Percentiles rank a stretch among this genome's conserved stretches.
These are phyloP conservation scores for Leptopilina syphax DNA, from an alignment of 2,888 invertebrate species.

Conservation along the genomic window DNA sequence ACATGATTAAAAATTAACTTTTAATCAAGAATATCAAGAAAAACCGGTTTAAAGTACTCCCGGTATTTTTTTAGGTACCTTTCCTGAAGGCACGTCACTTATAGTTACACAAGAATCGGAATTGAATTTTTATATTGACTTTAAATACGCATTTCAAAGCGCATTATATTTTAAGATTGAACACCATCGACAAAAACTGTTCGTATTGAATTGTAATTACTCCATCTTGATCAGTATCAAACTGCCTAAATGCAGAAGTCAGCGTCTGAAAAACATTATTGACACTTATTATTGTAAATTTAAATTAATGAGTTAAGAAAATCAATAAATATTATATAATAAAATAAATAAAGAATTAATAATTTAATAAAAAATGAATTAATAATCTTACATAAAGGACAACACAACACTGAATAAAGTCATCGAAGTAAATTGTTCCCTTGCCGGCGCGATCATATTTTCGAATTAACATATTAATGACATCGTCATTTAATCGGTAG, in stretches of 20 bases:
- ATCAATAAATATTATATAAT: no score
- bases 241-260: slow-evolving; percentile 91
- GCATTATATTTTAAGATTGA: slow-evolving; percentile 84
- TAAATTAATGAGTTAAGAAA: no score
- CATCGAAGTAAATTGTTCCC: slow-evolving; percentile 96
- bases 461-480: slow-evolving; percentile 88
- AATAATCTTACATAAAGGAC: slow-evolving; percentile 89
- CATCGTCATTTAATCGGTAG: slow-evolving; percentile 89
- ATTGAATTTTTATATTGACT: slow-evolving; percentile 13
- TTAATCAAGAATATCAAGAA: no score
- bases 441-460: slow-evolving; percentile 97
- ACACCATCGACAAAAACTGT: slow-evolving; percentile 95
- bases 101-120: slow-evolving; percentile 7
- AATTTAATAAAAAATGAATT: slow-evolving; percentile 43
- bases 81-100: no score
- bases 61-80: no score
- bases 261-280: slow-evolving; percentile 83
- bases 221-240: slow-evolving; percentile 96
- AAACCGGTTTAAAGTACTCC: no score
- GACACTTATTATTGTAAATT: no score
- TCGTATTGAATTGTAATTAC: slow-evolving; percentile 96
- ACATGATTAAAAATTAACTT: no score
- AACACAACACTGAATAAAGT: slow-evolving; percentile 98
- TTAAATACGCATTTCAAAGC: neutral
- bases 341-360: no score